Evolutionary conservation across 2,888 invertebrate species (phyloP).

Genomic region (Pseudococcus jackbeardsleyi): DNA sequence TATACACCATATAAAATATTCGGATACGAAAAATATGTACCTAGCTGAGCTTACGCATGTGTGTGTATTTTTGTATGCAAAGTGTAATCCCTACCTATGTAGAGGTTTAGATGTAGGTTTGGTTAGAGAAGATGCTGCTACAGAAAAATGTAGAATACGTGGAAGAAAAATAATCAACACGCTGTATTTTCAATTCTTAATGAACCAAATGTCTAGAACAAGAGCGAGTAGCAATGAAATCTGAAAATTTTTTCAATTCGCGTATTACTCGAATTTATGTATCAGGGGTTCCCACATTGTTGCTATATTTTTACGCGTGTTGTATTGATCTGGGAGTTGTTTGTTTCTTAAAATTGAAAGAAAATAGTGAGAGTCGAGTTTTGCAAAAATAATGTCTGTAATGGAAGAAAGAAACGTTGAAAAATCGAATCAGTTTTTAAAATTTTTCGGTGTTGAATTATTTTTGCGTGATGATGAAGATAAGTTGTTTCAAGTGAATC

Average conservation of each 20-base stretch:
- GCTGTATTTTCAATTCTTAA: conserved; percentile 18
- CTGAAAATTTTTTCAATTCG: background rate
- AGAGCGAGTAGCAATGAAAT: background rate
- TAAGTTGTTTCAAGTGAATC: no score
- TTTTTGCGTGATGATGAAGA: no score
- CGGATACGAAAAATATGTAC: background rate
- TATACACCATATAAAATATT: background rate
- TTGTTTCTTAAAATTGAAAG: no score
- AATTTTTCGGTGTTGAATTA: no score
- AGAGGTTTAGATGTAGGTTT: background rate
- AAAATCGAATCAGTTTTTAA: no score
- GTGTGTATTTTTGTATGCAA: background rate
- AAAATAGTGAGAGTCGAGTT: no score
- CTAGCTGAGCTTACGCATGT: background rate
- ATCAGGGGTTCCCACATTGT: no score
- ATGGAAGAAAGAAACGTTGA: no score
- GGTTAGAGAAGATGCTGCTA: no score
- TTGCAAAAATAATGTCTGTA: no score
- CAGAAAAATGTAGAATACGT: background rate
- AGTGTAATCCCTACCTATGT: conserved; percentile 1
- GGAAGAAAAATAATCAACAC: conserved; percentile 11
- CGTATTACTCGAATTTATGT: background rate
- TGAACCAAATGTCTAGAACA: conserved; percentile 3
- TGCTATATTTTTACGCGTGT: no score
- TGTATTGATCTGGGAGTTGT: no score